phyloP scores from a whole-genome alignment of 2,888 invertebrate genomes.

The Coenonympha arcania region DNA sequence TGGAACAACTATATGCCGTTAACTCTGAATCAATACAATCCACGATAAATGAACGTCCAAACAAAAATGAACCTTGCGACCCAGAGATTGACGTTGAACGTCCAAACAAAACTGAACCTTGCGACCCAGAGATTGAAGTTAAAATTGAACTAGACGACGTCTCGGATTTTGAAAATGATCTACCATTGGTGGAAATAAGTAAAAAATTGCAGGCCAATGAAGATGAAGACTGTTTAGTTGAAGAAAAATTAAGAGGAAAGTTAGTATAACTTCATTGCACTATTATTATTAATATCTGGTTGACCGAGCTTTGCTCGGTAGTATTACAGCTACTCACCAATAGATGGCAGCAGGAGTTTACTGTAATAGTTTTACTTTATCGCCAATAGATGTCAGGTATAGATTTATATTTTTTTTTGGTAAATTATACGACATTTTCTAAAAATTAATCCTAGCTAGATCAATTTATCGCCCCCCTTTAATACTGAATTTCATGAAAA shows the following conservation, averaged over 20 bases:
- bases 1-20: constrained; percentile 28
- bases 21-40: constrained; percentile 25
- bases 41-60: constrained; percentile 9
- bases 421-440: no score
- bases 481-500: no score
- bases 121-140: constrained; percentile 33
- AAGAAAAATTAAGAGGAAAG: background rate
- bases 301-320: no score
- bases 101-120: constrained; percentile 38
- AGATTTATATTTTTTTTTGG: no score
- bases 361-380: no score
- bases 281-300: no score
- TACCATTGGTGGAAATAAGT: constrained; percentile 35
- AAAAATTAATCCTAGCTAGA: no score
- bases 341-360: no score
- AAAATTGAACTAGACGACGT: constrained; percentile 41
- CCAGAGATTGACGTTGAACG: constrained; percentile 36
- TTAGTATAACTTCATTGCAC: background rate
- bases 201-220: constrained; percentile 17
- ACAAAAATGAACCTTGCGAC: constrained; percentile 9
- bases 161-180: constrained; percentile 38
- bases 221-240: background rate
- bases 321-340: no score
- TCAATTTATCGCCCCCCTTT: no score
- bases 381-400: no score